Conservation (phyloP, 2,797 vertebrate species). For the Leptodactylus fallax region DNA sequence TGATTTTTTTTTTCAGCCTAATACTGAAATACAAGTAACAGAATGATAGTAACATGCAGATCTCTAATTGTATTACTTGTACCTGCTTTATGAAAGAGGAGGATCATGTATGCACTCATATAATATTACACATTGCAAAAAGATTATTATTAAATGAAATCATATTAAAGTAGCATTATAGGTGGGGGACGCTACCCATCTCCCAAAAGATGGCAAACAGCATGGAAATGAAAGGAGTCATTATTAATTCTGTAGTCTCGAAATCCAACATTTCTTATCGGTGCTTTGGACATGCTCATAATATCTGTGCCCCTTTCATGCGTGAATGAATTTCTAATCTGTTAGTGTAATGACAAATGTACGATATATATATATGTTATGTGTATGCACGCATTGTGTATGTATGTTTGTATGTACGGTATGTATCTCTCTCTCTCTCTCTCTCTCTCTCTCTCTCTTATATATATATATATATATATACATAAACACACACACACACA, state of each 20-base stretch:
- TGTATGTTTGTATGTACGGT: too few relatives aligned
- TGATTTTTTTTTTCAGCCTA: slow-evolving; percentile 42
- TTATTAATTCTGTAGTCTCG: slow-evolving; percentile 14
- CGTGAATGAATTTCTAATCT: background rate
- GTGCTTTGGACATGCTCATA: background rate
- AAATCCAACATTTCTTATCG: slow-evolving; percentile 8
- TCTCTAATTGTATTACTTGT: slow-evolving; percentile 55
- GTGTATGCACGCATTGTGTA: too few relatives aligned
- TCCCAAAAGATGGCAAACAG: slow-evolving; percentile 20
- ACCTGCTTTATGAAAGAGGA: slow-evolving; percentile 54
- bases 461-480: too few relatives aligned
- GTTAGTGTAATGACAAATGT: background rate
- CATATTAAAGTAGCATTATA: slow-evolving; percentile 56
- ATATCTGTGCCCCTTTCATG: background rate
- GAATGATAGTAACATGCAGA: slow-evolving; percentile 45
- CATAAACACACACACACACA: too few relatives aligned
- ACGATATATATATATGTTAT: background rate
- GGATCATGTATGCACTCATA: slow-evolving; percentile 47
- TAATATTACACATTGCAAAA: slow-evolving; percentile 53
- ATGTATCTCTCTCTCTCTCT: too few relatives aligned
- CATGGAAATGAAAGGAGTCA: slow-evolving; percentile 21
- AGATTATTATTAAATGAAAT: slow-evolving; percentile 55
- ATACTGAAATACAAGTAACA: slow-evolving; percentile 54
- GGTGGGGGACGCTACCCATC: slow-evolving; percentile 16
- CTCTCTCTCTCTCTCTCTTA: too few relatives aligned